These are phyloP conservation scores for Metalampra italica DNA, from an alignment of 2,888 invertebrate genomes.

Conservation along the genomic window DNA sequence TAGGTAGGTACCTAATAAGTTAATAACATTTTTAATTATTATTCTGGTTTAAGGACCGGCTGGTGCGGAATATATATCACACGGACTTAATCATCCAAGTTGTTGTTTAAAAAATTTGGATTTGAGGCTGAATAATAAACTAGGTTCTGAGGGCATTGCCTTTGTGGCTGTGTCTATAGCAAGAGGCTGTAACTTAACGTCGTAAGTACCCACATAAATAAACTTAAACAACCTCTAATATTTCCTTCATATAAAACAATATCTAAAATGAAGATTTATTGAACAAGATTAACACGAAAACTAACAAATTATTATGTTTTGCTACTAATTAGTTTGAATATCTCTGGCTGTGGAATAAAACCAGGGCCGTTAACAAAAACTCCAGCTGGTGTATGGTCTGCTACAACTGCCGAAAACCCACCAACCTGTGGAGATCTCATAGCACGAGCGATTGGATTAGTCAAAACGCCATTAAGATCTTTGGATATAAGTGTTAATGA, in stretches of 20 bases:
- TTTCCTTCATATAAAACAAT: background rate
- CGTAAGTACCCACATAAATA: constrained; percentile 32
- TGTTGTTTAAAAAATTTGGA: constrained; percentile 60
- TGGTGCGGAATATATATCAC: constrained; percentile 62
- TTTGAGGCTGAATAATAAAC: constrained; percentile 59
- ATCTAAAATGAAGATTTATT: too few species aligned
- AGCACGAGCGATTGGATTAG: constrained; percentile 69
- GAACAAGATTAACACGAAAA: too few species aligned
- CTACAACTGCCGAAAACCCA: constrained; percentile 63
- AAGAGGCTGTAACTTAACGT: constrained; percentile 67
- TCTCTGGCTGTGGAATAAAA: constrained; percentile 71
- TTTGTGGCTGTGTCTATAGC: constrained; percentile 66
- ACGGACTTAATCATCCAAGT: constrained; percentile 57
- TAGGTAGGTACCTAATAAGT: background rate
- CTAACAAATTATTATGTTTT: background rate
- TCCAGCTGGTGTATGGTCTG: constrained; percentile 71
- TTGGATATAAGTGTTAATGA: constrained; percentile 71
- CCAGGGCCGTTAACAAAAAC: constrained; percentile 55
- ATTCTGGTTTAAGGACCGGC: constrained; percentile 40
- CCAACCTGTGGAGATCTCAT: constrained; percentile 70
- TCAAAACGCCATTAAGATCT: constrained; percentile 66
- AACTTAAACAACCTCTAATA: background rate
- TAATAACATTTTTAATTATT: constrained; percentile 1
- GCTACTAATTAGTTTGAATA: constrained; percentile 50
- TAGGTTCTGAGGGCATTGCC: constrained; percentile 67